Evolutionary conservation across 2,113 vertebrate genomes (phyloP).

Genomic region (Toxostoma redivivum): DNA sequence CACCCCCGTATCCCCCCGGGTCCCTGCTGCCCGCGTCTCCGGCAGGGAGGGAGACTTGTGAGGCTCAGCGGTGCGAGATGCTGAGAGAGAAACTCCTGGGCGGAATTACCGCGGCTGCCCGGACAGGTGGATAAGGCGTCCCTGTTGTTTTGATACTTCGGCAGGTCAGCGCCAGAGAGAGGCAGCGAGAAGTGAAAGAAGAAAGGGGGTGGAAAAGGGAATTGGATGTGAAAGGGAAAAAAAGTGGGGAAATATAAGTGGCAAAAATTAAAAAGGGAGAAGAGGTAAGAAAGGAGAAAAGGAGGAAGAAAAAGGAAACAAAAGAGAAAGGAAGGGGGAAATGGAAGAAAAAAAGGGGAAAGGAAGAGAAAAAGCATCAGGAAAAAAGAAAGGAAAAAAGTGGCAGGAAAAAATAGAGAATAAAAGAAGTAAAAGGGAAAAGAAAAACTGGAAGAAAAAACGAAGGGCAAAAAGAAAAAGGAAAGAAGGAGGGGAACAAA

Average conservation of each 20-base stretch:
- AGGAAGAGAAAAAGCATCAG: neutral
- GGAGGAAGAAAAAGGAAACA: no score
- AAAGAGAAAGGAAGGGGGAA: neutral
- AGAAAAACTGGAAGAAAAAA: neutral
- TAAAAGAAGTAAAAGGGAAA: neutral
- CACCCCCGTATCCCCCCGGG: no score
- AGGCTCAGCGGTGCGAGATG: neutral
- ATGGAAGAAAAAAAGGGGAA: neutral
- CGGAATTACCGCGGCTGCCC: neutral
- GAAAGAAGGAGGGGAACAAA: rapidly evolving
- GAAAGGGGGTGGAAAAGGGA: neutral
- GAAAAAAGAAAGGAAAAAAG: neutral
- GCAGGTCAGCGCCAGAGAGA: neutral
- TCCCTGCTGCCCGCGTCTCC: neutral
- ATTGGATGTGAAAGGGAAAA: no score
- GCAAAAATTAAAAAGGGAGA: neutral
- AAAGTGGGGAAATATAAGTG: neutral
- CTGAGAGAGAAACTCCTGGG: no score
- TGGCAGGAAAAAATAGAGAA: no score
- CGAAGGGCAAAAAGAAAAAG: no score
- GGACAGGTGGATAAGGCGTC: no score
- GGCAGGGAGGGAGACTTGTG: neutral
- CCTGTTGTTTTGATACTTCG: neutral
- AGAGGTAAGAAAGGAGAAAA: no score
- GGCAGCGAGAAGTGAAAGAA: neutral